Evolutionary conservation across 2,113 vertebrate genomes (phyloP), one percentile per base, ranked within the genome.

Genomic region (Empidonax alnorum): DNA sequence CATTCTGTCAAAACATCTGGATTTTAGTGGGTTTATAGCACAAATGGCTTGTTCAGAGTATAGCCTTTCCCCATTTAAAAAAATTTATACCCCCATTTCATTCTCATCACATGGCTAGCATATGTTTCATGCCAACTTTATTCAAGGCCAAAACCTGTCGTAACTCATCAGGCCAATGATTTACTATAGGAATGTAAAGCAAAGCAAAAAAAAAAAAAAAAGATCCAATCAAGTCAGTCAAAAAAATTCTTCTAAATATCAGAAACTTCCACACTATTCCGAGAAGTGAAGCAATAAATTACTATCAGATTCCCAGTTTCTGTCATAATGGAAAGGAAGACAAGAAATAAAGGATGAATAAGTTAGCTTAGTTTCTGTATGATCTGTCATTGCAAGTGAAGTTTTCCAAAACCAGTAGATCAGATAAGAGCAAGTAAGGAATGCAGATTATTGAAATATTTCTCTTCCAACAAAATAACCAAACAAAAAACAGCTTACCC

Each of bases 1-100:
- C 69, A 96, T 94, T 91, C 89, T 16, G 1, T 92, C 77, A 94
- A 94, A 95, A 95, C 93, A 96, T 96, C 94, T 96, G 96, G 94
- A 94, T 94, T 96, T 94, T 79, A 92, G 91, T 87, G 93, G 84
- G 63, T 96, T 94, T 93, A 94, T 53, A 94, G 80, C 73, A 91
- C 84, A 95, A 96, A 96, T 1, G 42, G 61, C 84, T 94, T 96
- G 93, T 87, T 95, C 91, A 78, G 89, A 94, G 28, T 44, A 75
- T 61, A 92, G 89, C 44, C 44, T 93, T 97, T 82, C 49, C 30
- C 66, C 28, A 68, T 84, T 96, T 78, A 79, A 87, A 92, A 92
- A 78, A 95, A 92, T 53, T 91, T 95, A 94, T 94, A 89, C 71
- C 37, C 56, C 58, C 62, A 84, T 97, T 96, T 91, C 56, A 84